Percentiles rank a stretch among this genome's conserved stretches.
Evolutionary conservation across 2,113 vertebrate species (phyloP).

Genomic region (Silurus meridionalis): DNA sequence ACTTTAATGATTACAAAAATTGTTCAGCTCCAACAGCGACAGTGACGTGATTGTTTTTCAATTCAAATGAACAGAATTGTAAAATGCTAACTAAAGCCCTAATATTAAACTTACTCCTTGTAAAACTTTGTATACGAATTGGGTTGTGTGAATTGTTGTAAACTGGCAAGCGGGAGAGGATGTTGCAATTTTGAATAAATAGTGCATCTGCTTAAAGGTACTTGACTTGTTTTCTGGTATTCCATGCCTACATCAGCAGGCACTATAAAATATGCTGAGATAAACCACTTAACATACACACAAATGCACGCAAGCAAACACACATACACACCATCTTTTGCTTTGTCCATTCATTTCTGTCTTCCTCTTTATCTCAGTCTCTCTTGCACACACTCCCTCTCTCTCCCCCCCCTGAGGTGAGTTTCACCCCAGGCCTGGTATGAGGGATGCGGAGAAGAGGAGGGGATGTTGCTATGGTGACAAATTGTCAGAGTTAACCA

Average conservation of each 20-base stretch:
- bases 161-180: not conserved
- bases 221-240: not conserved
- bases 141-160: not conserved
- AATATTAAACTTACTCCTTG: not conserved
- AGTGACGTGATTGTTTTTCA: not conserved
- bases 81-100: not conserved
- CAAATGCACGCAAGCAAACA: conserved; percentile 2
- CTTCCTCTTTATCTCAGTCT: conserved; percentile 32
- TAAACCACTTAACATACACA: conserved; percentile 4
- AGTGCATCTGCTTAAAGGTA: not conserved
- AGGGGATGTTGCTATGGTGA: conserved; percentile 55
- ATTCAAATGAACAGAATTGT: not conserved
- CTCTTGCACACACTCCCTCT: conserved; percentile 42
- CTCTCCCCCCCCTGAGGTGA: conserved; percentile 50
- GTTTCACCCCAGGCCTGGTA: conserved; percentile 38
- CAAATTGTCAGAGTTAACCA: conserved; percentile 53
- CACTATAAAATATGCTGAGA: conserved; percentile 17
- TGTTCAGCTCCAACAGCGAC: not conserved
- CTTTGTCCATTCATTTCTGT: conserved; percentile 31
- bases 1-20: not conserved
- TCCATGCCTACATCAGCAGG: conserved; percentile 17
- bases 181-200: not conserved
- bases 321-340: conserved; percentile 5
- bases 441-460: conserved; percentile 32
- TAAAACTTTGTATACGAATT: not conserved